Evolutionary conservation across 2,797 vertebrate genomes (phyloP).

Genomic region (Stomatorhinus walkeri): DNA sequence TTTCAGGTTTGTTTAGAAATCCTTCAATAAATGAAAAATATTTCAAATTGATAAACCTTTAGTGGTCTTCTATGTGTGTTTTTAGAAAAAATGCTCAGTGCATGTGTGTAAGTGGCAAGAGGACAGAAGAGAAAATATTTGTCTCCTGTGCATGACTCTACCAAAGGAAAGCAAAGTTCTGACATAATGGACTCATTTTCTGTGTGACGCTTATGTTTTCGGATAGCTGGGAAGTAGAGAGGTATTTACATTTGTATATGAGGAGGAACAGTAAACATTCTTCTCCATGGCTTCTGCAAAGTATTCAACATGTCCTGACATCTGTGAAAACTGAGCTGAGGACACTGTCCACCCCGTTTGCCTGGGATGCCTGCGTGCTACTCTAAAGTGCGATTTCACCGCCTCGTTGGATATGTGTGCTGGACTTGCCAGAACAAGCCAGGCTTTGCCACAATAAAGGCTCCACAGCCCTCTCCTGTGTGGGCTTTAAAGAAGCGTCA

Average conservation of each 20-base stretch:
- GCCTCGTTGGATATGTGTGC: not conserved
- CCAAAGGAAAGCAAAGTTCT: not conserved
- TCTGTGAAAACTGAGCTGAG: not conserved
- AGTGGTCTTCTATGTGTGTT: not conserved
- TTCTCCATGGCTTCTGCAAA: constrained; percentile 8
- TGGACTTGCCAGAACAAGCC: constrained; percentile 9
- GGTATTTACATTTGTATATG: not conserved
- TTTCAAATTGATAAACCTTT: not conserved
- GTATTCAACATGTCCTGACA: not conserved
- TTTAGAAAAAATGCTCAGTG: not conserved
- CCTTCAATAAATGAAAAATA: not conserved
- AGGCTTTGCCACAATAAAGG: not conserved
- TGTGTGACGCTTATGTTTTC: not conserved
- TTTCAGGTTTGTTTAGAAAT: not conserved
- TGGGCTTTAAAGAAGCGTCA: not conserved
- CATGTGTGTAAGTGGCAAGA: not conserved
- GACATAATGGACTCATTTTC: not conserved
- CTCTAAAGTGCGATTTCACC: not conserved
- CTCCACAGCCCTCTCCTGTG: not conserved
- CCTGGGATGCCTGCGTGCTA: not conserved
- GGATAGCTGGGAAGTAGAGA: not conserved
- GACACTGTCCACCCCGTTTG: not conserved
- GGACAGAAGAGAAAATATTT: not conserved
- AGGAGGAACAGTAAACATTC: constrained; percentile 13
- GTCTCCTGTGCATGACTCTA: not conserved